A percentile compares a stretch with the other conserved stretches of the same genome.
phyloP scores from a whole-genome alignment of 2,888 invertebrate species.

The Callyntrura sp. region DNA sequence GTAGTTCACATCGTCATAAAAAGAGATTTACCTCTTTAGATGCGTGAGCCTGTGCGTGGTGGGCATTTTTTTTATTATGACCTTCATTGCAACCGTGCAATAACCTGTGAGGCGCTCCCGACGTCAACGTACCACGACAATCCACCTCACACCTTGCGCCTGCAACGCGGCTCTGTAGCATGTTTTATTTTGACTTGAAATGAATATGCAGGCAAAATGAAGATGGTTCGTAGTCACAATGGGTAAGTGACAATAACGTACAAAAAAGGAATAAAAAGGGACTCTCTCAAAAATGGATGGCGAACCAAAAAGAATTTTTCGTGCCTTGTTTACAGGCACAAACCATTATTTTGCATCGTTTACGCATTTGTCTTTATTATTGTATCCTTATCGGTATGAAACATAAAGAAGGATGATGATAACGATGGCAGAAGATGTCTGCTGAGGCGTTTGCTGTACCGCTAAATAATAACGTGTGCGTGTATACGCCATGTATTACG shows the following conservation, averaged over 20 bases:
- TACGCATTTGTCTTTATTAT: constrained; percentile 14
- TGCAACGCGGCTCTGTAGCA: not conserved
- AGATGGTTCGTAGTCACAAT: not conserved
- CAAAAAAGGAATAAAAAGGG: not conserved
- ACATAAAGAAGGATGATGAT: not conserved
- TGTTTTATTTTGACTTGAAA: not conserved
- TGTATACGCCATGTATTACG: no score
- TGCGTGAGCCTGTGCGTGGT: not conserved
- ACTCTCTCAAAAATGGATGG: not conserved
- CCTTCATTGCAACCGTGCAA: constrained; percentile 22
- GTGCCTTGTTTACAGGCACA: constrained; percentile 14
- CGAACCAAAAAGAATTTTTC: not conserved
- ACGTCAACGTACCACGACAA: not conserved
- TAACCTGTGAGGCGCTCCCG: constrained; percentile 12
- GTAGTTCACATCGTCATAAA: not conserved
- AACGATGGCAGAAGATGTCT: not conserved
- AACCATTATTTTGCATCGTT: constrained; percentile 17
- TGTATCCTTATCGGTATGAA: constrained; percentile 18
- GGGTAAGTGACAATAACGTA: constrained; percentile 21
- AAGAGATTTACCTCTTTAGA: not conserved
- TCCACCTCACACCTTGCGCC: no score
- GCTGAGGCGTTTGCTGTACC: constrained; percentile 4
- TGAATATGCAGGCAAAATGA: not conserved
- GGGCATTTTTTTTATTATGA: not conserved
- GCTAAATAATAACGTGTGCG: not conserved